phyloP scores from a whole-genome alignment of 2,797 vertebrate species.

The Aeoliscus strigatus region DNA sequence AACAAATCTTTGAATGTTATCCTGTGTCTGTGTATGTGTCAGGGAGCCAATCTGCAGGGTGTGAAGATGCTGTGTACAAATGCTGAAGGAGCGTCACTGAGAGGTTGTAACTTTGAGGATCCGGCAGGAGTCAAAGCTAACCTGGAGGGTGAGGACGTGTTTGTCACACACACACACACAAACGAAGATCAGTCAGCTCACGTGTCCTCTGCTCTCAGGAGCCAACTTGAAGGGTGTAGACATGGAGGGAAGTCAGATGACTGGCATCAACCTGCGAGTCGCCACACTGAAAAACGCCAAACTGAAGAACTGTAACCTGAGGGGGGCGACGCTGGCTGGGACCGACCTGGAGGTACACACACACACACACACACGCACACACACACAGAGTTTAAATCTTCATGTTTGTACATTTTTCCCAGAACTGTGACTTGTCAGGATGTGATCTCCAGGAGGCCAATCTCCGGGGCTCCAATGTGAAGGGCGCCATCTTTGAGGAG shows the following conservation, averaged over 20 bases:
- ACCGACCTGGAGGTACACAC: conserved; percentile 96
- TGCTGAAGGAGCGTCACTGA: conserved; percentile 93
- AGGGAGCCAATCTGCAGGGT: conserved; percentile 96
- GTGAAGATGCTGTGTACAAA: conserved; percentile 99
- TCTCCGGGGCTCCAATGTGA: conserved; percentile 93
- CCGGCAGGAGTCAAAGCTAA: conserved; percentile 97
- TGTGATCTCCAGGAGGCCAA: conserved; percentile 98
- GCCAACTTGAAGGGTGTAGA: conserved; percentile 98
- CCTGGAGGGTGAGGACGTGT: conserved; percentile 91
- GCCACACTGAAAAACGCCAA: conserved; percentile 95
- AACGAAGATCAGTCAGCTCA: too few relatives aligned
- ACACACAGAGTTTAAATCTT: too few relatives aligned
- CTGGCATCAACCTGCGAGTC: conserved; percentile 77
- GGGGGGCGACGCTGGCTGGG: conserved; percentile 94
- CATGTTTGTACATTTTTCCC: conserved; percentile 39
- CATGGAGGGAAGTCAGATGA: conserved; percentile 97
- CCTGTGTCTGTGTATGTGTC: background rate
- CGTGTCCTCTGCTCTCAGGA: conserved; percentile 70
- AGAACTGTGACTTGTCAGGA: conserved; percentile 97
- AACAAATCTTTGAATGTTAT: too few relatives aligned
- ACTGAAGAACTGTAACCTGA: conserved; percentile 95
- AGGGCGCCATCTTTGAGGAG: conserved; percentile 98
- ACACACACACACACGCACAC: too few relatives aligned
- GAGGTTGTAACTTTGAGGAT: conserved; percentile 96
- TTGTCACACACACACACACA: background rate